Evolutionary conservation across 2,113 vertebrate species (phyloP), one percentile per base, ranked within the genome.

Genomic region (Pavo muticus): DNA sequence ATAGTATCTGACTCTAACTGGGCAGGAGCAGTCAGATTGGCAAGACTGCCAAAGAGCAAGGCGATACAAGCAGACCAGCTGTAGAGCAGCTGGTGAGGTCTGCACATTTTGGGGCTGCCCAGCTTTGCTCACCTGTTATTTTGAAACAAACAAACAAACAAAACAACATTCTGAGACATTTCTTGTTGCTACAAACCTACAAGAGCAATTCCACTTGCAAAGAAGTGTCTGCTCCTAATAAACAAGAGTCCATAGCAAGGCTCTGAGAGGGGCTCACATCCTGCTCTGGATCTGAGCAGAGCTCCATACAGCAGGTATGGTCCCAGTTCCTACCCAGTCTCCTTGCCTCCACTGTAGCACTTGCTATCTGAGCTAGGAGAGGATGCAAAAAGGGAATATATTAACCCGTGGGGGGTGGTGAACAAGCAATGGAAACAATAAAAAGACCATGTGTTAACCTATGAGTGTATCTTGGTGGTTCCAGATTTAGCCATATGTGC

Each of bases 401-500:
- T 88, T 84, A 91, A 95, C 27, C 65, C 25, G 20, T 1, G 1
- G 45, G 1, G 23, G 39, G 29, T 32, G 47, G 32, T 29, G 75
- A 86, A 39, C 18, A 54, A 84, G 88, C 65, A 88, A 76, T 3
- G 76, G 56, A 75, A 95, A 94, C 83, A 88, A 84, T 52, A 44
- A 95, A 90, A 81, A 72, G 85, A 65, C 37, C 18, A 2, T 4
- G 40, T 69, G 91, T 88, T 95, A 94, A 93, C 83, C 73, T 87
- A 1, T 13, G 67, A 30, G 70, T 6, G 0, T 80, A 40, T 54
- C 80, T 85, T 8, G 1, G 35, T 44, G 64, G 84, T 83, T 95
- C 48, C 84, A 68, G 71, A 39, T 93, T 88, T 87, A 71, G 84
- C 64, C 3, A 1, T 30, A 77, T 35, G 73, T 64, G 84, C 88